These are phyloP conservation scores for Aphelinus atriplicis DNA, from an alignment of 1,140 invertebrate species.

Conservation along the genomic window DNA sequence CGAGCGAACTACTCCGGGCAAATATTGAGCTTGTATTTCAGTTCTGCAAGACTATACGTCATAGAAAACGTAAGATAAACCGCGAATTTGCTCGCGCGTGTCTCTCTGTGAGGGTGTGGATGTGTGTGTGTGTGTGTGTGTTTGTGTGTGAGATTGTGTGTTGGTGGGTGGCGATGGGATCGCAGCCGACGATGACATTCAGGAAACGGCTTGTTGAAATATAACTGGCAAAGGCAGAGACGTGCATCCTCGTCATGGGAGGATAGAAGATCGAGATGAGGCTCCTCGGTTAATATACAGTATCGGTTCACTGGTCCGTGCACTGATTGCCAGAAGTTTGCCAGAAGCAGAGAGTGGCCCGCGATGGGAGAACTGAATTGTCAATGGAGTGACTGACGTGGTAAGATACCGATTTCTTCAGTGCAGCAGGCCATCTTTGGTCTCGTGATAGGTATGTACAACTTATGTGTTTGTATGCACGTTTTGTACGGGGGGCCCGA, in stretches of 20 bases:
- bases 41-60: conserved; percentile 2
- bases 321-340: neutral
- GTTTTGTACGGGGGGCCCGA: no score
- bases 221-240: conserved; percentile 17
- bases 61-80: neutral
- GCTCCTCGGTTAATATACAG: conserved; percentile 8
- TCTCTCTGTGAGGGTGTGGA: neutral
- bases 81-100: neutral
- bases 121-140: neutral
- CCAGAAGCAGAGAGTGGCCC: conserved; percentile 24
- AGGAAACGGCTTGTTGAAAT: conserved; percentile 3
- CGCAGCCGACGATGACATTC: conserved; percentile 34
- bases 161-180: conserved; percentile 26
- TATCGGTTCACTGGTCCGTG: no score
- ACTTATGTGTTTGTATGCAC: no score
- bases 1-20: conserved; percentile 11
- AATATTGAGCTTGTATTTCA: conserved; percentile 20
- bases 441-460: neutral
- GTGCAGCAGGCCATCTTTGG: conserved; percentile 13
- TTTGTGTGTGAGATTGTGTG: conserved; percentile 21
- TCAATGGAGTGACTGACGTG: conserved; percentile 1
- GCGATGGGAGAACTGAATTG: conserved; percentile 15
- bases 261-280: conserved; percentile 30
- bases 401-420: conserved; percentile 22
- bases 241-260: conserved; percentile 17